phyloP scores from a whole-genome alignment of 2,888 invertebrate species.

The Himalopsyche tibetana region DNA sequence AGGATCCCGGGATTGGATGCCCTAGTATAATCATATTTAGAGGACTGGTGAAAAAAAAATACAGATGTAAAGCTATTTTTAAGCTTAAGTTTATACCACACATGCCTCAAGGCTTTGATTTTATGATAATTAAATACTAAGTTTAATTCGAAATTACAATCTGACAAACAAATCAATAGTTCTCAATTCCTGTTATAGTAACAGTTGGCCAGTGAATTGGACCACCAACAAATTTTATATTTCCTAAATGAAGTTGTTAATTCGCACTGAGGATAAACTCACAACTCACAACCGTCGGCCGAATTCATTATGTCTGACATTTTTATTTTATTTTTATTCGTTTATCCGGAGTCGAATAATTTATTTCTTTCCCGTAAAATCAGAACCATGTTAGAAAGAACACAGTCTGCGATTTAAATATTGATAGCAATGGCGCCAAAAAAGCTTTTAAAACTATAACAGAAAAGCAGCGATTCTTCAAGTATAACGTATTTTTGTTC shows the following conservation, averaged over 20 bases:
- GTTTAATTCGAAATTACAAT: too few species aligned
- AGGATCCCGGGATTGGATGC: too few species aligned
- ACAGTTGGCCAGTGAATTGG: background rate
- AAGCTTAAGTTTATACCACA: too few species aligned
- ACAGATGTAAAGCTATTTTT: too few species aligned
- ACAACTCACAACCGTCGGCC: background rate
- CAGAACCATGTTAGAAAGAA: background rate
- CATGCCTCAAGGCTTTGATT: too few species aligned
- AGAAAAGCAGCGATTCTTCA: background rate
- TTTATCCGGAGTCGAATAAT: background rate
- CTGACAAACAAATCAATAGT: too few species aligned
- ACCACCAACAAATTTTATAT: background rate
- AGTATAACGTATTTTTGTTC: background rate
- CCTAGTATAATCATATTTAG: too few species aligned
- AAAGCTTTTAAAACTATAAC: constrained; percentile 14
- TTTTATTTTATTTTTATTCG: constrained; percentile 20
- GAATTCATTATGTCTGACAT: constrained; percentile 2
- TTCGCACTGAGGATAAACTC: background rate
- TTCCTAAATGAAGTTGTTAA: constrained; percentile 33
- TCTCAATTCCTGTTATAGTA: too few species aligned
- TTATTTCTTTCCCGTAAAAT: background rate
- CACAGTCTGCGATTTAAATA: constrained; percentile 17
- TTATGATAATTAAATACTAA: too few species aligned
- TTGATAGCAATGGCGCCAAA: constrained; percentile 28
- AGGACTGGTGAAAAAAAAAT: too few species aligned